A percentile compares a stretch with the other conserved stretches of the same genome.
Evolutionary conservation across 2,113 vertebrate species (phyloP).

Genomic region (Gavialis gangeticus): DNA sequence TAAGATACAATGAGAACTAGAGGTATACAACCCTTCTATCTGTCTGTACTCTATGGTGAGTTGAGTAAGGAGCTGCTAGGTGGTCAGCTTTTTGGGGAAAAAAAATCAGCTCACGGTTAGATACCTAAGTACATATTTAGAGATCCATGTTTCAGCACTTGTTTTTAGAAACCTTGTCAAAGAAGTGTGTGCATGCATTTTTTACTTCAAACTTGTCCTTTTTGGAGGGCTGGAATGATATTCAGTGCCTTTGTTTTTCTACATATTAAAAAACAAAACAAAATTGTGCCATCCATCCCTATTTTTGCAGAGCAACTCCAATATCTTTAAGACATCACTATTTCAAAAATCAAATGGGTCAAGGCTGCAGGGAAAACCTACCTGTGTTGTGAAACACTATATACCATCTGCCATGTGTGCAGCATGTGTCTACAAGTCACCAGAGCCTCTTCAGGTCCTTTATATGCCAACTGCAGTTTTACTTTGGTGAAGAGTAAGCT

Average conservation of each 20-base stretch:
- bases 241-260: background rate
- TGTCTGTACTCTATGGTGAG: background rate
- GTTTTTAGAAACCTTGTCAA: background rate
- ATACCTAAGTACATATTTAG: background rate
- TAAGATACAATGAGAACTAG: too few relatives aligned
- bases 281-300: background rate
- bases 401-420: constrained; percentile 89
- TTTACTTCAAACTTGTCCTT: background rate
- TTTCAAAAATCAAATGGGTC: background rate
- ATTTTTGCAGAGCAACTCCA: background rate
- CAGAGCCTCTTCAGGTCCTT: constrained; percentile 90
- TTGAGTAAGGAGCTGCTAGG: constrained; percentile 16
- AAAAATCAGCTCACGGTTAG: background rate
- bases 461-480: constrained; percentile 90
- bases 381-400: constrained; percentile 88
- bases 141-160: too few relatives aligned
- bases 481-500: constrained; percentile 97
- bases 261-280: background rate
- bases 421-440: constrained; percentile 94
- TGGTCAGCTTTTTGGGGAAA: background rate
- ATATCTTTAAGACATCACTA: background rate
- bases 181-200: background rate
- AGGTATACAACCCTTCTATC: too few relatives aligned
- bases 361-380: constrained; percentile 65
- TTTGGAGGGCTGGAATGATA: background rate